Percentiles rank a stretch among this genome's conserved stretches.
phyloP scores from a whole-genome alignment of 2,113 vertebrate genomes.

The Tretioscincus oriximinensis region DNA sequence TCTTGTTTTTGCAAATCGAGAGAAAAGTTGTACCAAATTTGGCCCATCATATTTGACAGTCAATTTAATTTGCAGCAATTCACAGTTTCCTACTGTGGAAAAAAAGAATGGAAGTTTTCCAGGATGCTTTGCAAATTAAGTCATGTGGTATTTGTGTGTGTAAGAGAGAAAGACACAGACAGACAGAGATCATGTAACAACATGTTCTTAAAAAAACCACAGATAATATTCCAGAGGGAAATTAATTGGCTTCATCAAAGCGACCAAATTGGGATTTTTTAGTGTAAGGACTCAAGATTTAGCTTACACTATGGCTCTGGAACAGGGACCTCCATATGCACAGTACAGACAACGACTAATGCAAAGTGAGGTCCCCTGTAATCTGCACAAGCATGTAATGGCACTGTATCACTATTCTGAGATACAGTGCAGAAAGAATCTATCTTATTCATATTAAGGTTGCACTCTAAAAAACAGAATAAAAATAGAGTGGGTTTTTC shows the following conservation, averaged over 20 bases:
- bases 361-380: too few relatives aligned
- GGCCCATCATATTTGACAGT: slow-evolving; percentile 40
- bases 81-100: slow-evolving; percentile 62
- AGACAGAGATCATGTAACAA: background rate
- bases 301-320: too few relatives aligned
- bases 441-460: background rate
- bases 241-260: background rate
- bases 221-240: background rate
- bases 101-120: slow-evolving; percentile 61
- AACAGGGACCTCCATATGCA: too few relatives aligned
- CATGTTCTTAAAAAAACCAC: background rate
- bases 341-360: too few relatives aligned
- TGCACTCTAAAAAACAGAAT: background rate
- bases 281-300: too few relatives aligned
- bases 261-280: background rate
- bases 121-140: slow-evolving; percentile 28
- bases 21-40: slow-evolving; percentile 51
- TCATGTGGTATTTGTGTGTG: background rate
- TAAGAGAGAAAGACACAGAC: too few relatives aligned
- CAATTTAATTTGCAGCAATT: slow-evolving; percentile 59
- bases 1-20: slow-evolving; percentile 22
- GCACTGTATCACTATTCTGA: too few relatives aligned
- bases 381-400: too few relatives aligned
- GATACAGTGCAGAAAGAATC: too few relatives aligned
- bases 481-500: background rate